A percentile compares a stretch with the other conserved stretches of the same genome.
Conservation (phyloP, 2,888 invertebrate species). For the Harpalus rubripes region DNA sequence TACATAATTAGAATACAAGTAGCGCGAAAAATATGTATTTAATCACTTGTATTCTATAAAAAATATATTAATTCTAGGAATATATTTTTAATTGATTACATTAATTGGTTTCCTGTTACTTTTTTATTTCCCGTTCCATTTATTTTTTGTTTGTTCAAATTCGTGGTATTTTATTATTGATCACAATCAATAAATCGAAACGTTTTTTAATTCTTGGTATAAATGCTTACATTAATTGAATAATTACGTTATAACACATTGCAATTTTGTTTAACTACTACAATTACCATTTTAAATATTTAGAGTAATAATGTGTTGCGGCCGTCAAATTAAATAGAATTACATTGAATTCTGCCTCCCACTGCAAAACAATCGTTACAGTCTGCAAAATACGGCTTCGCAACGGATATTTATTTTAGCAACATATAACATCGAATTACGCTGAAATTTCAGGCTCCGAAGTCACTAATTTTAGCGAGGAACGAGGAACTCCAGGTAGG, state of each 20-base stretch:
- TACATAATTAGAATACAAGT: no score
- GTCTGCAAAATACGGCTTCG: constrained; percentile 10
- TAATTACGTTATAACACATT: constrained; percentile 4
- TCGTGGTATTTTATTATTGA: not conserved
- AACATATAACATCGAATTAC: constrained; percentile 9
- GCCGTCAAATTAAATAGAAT: constrained; percentile 13
- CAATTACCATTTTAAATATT: constrained; percentile 31
- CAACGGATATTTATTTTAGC: constrained; percentile 39
- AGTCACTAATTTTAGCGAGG: constrained; percentile 19
- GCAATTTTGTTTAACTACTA: not conserved
- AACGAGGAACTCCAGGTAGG: not conserved
- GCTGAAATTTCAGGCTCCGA: constrained; percentile 20
- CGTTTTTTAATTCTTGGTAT: not conserved
- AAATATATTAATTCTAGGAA: no score
- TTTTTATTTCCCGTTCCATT: no score
- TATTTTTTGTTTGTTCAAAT: not conserved
- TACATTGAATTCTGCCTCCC: constrained; percentile 21
- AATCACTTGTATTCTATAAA: no score
- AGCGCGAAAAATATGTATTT: no score
- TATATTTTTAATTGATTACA: no score
- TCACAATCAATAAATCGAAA: not conserved
- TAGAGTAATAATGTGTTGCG: not conserved
- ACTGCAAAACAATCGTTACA: constrained; percentile 4
- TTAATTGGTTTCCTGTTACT: no score
- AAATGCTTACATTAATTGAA: not conserved